Conservation (phyloP, 2,113 vertebrate genomes). For the Sapajus apella region DNA sequence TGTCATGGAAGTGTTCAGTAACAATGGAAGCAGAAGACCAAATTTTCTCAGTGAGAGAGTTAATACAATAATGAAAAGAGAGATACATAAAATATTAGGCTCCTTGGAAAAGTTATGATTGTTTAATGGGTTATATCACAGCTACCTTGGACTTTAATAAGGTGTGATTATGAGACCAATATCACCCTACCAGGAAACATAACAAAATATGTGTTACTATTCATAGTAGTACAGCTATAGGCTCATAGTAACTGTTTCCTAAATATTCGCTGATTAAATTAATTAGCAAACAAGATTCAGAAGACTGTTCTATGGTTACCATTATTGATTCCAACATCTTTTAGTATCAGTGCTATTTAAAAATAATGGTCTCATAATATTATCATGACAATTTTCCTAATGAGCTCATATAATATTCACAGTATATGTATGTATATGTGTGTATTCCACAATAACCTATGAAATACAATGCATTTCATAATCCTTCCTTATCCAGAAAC, state of each 20-base stretch:
- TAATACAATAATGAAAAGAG: not conserved
- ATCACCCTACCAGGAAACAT: not conserved
- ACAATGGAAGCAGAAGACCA: not conserved
- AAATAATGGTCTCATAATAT: not conserved
- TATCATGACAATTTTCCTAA: not conserved
- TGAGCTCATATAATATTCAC: not conserved
- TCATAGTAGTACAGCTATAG: not conserved
- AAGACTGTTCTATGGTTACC: not conserved
- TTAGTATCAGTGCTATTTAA: not conserved
- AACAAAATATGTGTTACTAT: not conserved
- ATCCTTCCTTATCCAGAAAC: not conserved
- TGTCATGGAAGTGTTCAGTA: not conserved
- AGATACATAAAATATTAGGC: not conserved
- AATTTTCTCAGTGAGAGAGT: not conserved
- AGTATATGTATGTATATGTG: not conserved
- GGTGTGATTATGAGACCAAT: not conserved
- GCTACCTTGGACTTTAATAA: not conserved
- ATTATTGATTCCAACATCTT: not conserved
- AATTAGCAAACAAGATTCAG: not conserved
- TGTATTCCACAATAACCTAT: not conserved
- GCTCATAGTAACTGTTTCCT: not conserved
- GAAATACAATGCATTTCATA: not conserved
- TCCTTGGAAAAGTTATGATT: not conserved
- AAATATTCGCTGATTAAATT: not conserved
- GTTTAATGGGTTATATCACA: not conserved